A percentile compares a stretch with the other conserved stretches of the same genome.
Conservation (phyloP, 2,888 invertebrate genomes). For the Acanthosoma haemorrhoidale region DNA sequence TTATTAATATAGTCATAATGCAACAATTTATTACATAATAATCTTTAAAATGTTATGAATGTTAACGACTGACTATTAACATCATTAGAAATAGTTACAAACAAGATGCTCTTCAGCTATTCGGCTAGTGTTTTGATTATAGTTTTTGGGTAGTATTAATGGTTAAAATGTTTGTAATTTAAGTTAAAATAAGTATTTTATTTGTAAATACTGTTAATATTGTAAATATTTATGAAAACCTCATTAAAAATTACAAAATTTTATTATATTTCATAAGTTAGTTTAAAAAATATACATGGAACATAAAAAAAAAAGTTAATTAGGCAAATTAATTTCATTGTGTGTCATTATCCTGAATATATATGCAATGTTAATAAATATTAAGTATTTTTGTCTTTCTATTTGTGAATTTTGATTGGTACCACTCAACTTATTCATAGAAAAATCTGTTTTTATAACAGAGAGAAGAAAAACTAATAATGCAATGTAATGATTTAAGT, state of each 20-base stretch:
- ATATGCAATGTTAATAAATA: neutral
- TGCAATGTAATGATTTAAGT: too few relatives aligned
- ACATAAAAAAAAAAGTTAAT: neutral
- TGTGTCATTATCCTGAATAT: neutral
- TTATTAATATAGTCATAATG: too few relatives aligned
- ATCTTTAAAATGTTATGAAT: neutral
- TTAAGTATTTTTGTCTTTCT: neutral
- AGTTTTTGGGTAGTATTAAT: neutral
- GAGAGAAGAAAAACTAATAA: too few relatives aligned
- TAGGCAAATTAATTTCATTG: neutral
- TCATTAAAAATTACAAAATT: too few relatives aligned
- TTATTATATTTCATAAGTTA: too few relatives aligned
- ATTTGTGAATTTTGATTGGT: neutral
- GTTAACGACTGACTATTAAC: too few relatives aligned
- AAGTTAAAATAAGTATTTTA: neutral
- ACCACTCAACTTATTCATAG: too few relatives aligned
- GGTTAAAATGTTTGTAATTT: neutral
- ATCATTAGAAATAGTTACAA: neutral
- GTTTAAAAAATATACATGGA: too few relatives aligned
- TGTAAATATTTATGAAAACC: neutral
- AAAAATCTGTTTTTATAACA: too few relatives aligned
- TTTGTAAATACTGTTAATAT: constrained; percentile 8
- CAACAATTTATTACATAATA: too few relatives aligned
- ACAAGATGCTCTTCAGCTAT: too few relatives aligned
- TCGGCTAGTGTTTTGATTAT: neutral